Percentiles rank a stretch among this genome's conserved stretches.
Evolutionary conservation across 1,140 invertebrate species (phyloP).

Genomic region (Phocides pigmalion): DNA sequence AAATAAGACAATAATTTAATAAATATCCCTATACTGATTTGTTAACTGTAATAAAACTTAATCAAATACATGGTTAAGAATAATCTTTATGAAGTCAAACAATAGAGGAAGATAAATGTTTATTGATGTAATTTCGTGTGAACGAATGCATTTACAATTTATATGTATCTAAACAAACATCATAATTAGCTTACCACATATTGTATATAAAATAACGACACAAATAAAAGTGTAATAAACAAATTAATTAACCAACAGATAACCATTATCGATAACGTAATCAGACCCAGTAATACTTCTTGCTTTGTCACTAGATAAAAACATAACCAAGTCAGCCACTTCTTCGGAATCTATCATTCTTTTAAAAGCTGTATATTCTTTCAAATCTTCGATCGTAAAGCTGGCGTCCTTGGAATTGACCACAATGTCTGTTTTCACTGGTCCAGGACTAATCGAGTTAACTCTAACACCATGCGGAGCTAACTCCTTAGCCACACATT

Average conservation of each 20-base stretch:
- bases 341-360: conserved; percentile 38
- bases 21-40: too few species aligned
- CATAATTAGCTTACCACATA: too few species aligned
- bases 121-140: too few species aligned
- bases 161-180: too few species aligned
- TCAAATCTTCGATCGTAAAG: conserved; percentile 20
- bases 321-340: conserved; percentile 42
- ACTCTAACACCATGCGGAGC: conserved; percentile 38
- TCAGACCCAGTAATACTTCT: conserved; percentile 70
- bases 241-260: conserved; percentile 18
- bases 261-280: conserved; percentile 78
- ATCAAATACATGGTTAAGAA: too few species aligned
- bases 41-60: too few species aligned
- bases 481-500: conserved; percentile 32
- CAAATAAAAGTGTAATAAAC: not conserved
- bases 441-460: conserved; percentile 37
- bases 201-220: too few species aligned
- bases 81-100: too few species aligned
- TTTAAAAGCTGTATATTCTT: conserved; percentile 24
- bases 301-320: conserved; percentile 43
- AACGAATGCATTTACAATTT: too few species aligned
- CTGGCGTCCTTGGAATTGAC: not conserved
- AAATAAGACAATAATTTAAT: too few species aligned
- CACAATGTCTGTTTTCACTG: conserved; percentile 32
- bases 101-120: too few species aligned